These are phyloP conservation scores for Puma concolor DNA, from an alignment of 2,113 vertebrate species.

Conservation along the genomic window DNA sequence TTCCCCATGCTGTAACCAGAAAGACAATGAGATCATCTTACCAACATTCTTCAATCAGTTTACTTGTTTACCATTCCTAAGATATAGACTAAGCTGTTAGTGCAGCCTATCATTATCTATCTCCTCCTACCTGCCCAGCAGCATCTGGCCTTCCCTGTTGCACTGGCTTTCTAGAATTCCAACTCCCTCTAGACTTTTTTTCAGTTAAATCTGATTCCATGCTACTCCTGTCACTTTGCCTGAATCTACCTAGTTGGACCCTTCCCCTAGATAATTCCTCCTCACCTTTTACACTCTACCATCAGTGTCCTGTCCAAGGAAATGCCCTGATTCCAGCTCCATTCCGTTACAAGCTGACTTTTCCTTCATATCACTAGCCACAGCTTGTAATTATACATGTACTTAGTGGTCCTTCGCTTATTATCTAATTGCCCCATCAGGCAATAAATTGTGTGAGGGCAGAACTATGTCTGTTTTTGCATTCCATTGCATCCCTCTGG, in stretches of 20 bases:
- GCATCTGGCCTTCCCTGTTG: background rate
- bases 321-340: background rate
- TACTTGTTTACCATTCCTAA: background rate
- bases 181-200: background rate
- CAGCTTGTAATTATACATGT: background rate
- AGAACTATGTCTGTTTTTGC: background rate
- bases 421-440: background rate
- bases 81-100: background rate
- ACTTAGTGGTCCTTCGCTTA: background rate
- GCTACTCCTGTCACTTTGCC: background rate
- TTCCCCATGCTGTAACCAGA: background rate
- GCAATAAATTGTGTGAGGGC: background rate
- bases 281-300: background rate
- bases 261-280: background rate
- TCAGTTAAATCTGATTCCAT: background rate
- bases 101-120: too few relatives aligned
- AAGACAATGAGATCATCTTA: background rate
- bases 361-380: background rate
- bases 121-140: background rate
- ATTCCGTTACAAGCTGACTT: background rate
- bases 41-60: background rate
- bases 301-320: background rate
- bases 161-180: background rate
- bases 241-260: background rate
- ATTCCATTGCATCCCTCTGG: background rate